These are phyloP conservation scores for Epizoanthus scotinus DNA, from an alignment of 92 coral and sea anemone genomes.

Conservation along the genomic window DNA sequence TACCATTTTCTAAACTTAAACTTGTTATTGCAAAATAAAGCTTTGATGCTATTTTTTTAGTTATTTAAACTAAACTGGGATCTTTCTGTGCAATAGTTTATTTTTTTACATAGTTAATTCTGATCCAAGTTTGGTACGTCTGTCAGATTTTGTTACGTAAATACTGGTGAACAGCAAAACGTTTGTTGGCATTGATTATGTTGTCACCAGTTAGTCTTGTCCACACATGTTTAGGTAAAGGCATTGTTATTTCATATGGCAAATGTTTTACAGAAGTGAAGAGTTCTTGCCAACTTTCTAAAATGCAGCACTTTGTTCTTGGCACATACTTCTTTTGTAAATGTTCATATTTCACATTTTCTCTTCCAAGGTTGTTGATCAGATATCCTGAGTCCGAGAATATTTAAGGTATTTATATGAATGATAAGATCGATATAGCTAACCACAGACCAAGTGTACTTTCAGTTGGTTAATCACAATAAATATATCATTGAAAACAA, in stretches of 20 bases:
- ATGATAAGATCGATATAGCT: constrained; percentile 4
- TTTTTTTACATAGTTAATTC: too few relatives aligned
- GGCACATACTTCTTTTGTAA: constrained; percentile 5
- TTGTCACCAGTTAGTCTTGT: background rate
- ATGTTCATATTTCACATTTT: constrained; percentile 17
- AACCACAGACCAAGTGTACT: constrained; percentile 3
- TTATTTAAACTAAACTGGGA: too few relatives aligned
- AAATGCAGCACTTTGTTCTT: constrained; percentile 3
- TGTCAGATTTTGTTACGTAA: too few relatives aligned
- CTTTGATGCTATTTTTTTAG: too few relatives aligned
- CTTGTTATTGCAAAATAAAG: too few relatives aligned
- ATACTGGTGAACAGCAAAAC: background rate
- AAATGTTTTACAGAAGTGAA: constrained; percentile 1
- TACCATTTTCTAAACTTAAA: too few relatives aligned
- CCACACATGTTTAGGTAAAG: background rate
- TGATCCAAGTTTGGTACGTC: too few relatives aligned
- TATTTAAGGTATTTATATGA: constrained; percentile 11
- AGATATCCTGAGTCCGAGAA: background rate
- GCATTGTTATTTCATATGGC: background rate
- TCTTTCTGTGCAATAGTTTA: too few relatives aligned
- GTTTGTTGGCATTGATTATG: background rate
- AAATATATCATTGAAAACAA: constrained; percentile 5
- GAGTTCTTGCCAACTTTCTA: constrained; percentile 4
- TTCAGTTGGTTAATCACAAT: constrained; percentile 1
- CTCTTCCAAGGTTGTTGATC: constrained; percentile 20